phyloP scores from a whole-genome alignment of 1,140 invertebrate genomes.

The Streblospio benedicti region DNA sequence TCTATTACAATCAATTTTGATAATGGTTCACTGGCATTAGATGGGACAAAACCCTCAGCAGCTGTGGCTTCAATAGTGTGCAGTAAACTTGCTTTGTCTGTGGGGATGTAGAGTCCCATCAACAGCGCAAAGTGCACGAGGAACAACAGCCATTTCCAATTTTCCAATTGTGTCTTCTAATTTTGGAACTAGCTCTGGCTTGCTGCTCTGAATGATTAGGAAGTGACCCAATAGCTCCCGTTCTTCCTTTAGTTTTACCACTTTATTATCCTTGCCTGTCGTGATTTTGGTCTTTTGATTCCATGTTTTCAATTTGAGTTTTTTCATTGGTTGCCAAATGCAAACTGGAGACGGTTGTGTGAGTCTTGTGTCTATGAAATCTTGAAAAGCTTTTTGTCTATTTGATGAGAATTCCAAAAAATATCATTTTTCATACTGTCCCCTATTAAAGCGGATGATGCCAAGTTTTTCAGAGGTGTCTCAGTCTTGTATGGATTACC shows the following conservation, averaged over 20 bases:
- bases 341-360: neutral
- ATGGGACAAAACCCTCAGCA: too few relatives aligned
- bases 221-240: neutral
- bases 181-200: neutral
- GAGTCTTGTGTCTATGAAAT: neutral
- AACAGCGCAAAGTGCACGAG: neutral
- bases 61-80: neutral
- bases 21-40: too few relatives aligned
- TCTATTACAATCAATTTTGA: too few relatives aligned
- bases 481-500: neutral
- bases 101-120: neutral
- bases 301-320: conserved; percentile 6
- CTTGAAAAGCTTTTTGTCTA: neutral
- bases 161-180: neutral
- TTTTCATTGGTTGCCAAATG: neutral
- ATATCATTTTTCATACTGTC: neutral
- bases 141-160: neutral
- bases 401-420: neutral
- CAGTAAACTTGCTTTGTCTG: neutral
- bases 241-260: neutral
- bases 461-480: neutral
- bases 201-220: neutral
- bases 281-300: neutral
- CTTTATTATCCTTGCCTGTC: neutral
- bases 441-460: neutral